Conservation (phyloP, 2,888 invertebrate genomes). For the Agrilus cyanescens region DNA sequence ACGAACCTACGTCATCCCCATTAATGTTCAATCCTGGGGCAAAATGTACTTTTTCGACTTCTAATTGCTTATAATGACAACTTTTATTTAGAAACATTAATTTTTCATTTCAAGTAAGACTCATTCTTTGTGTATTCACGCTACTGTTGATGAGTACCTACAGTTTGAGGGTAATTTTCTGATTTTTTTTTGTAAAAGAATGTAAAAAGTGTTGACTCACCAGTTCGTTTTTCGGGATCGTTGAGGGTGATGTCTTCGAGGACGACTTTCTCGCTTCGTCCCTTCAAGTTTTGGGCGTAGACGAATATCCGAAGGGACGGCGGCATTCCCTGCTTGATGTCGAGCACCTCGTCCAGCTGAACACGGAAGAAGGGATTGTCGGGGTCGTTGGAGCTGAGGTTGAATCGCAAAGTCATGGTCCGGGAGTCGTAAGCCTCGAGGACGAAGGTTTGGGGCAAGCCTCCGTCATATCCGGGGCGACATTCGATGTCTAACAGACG, state of each 20-base stretch:
- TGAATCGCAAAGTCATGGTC: slow-evolving; percentile 57
- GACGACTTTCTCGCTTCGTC: slow-evolving; percentile 67
- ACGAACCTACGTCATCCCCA: no score
- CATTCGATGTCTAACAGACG: slow-evolving; percentile 68
- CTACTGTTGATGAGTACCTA: no score
- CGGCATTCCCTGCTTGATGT: slow-evolving; percentile 35
- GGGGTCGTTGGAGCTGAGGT: slow-evolving; percentile 47
- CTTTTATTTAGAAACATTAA: no score
- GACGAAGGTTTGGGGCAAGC: slow-evolving; percentile 73
- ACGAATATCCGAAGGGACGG: slow-evolving; percentile 65
- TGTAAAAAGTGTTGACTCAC: slow-evolving; percentile 36
- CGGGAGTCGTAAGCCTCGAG: slow-evolving; percentile 70
- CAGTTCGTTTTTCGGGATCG: slow-evolving; percentile 75
- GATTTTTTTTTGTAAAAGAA: no score
- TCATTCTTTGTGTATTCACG: no score
- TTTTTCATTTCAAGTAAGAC: no score
- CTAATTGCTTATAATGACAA: no score
- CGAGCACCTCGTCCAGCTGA: slow-evolving; percentile 50
- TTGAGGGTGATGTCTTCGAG: slow-evolving; percentile 79
- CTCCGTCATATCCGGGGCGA: slow-evolving; percentile 80
- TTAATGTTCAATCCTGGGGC: no score
- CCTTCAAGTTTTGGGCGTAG: slow-evolving; percentile 76
- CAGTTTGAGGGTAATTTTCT: no score
- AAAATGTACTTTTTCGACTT: no score
- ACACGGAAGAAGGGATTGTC: slow-evolving; percentile 52